phyloP scores from a whole-genome alignment of 2,113 vertebrate species.

The Genyomyrus donnyi region DNA sequence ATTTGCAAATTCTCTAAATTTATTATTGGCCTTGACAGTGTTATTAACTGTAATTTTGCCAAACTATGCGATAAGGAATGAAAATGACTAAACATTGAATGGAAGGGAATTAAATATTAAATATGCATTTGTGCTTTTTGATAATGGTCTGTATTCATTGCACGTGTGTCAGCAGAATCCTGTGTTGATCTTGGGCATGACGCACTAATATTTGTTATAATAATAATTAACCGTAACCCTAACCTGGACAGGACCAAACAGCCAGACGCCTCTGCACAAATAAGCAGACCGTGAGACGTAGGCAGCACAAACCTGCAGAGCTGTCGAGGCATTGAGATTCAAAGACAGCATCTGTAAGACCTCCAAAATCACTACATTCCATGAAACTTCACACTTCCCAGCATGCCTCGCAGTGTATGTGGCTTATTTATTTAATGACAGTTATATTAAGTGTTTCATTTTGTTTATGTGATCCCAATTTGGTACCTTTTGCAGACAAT shows the following conservation, averaged over 20 bases:
- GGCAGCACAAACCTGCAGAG: background rate
- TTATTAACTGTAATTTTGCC: background rate
- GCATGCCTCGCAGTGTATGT: background rate
- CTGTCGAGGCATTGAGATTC: background rate
- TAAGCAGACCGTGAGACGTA: background rate
- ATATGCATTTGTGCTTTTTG: background rate
- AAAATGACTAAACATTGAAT: background rate
- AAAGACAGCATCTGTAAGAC: background rate
- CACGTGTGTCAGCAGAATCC: background rate
- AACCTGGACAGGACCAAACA: background rate
- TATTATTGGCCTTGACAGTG: background rate
- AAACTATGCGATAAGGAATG: background rate
- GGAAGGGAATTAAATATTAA: background rate
- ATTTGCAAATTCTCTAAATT: background rate
- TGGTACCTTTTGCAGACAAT: background rate
- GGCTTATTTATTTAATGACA: background rate
- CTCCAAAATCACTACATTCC: background rate
- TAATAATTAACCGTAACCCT: background rate
- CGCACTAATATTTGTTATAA: background rate
- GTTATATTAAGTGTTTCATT: background rate
- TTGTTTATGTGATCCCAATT: background rate
- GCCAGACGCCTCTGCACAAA: background rate
- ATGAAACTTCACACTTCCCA: background rate
- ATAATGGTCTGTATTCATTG: background rate
- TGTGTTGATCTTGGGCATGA: background rate